Evolutionary conservation across 2,113 vertebrate genomes (phyloP).

Genomic region (Brachirus orientalis): DNA sequence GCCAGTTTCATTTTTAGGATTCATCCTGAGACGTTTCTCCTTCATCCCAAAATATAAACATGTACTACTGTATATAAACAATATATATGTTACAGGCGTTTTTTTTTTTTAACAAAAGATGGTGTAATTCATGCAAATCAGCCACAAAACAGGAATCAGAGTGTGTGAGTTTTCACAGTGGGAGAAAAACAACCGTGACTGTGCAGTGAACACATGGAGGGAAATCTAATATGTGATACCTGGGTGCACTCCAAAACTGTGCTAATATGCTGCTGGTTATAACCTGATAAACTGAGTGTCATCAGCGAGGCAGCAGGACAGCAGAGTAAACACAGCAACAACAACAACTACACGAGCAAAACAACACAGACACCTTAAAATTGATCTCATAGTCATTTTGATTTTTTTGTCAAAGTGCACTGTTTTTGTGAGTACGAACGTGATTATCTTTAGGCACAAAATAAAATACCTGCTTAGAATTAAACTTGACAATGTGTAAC

Average conservation of each 20-base stretch:
- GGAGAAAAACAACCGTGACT: neutral
- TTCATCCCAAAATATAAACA: too few relatives aligned
- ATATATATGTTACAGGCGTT: too few relatives aligned
- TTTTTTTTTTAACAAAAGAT: neutral
- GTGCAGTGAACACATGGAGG: neutral
- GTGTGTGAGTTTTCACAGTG: neutral
- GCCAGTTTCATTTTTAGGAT: neutral
- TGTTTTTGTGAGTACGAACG: too few relatives aligned
- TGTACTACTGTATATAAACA: neutral
- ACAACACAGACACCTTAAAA: too few relatives aligned
- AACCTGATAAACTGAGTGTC: neutral
- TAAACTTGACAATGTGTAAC: too few relatives aligned
- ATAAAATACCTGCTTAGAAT: too few relatives aligned
- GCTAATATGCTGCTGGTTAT: slow-evolving; percentile 3
- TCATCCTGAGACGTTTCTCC: neutral
- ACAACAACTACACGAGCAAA: too few relatives aligned
- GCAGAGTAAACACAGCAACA: neutral
- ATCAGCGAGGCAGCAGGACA: neutral
- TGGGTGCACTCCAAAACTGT: neutral
- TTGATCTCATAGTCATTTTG: too few relatives aligned
- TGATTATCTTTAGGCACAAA: too few relatives aligned
- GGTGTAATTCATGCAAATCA: neutral
- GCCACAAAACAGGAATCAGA: neutral
- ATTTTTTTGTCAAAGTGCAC: too few relatives aligned
- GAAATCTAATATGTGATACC: neutral